phyloP scores from a whole-genome alignment of 1,140 invertebrate genomes.

The Ceratoteleas bidentatus region DNA sequence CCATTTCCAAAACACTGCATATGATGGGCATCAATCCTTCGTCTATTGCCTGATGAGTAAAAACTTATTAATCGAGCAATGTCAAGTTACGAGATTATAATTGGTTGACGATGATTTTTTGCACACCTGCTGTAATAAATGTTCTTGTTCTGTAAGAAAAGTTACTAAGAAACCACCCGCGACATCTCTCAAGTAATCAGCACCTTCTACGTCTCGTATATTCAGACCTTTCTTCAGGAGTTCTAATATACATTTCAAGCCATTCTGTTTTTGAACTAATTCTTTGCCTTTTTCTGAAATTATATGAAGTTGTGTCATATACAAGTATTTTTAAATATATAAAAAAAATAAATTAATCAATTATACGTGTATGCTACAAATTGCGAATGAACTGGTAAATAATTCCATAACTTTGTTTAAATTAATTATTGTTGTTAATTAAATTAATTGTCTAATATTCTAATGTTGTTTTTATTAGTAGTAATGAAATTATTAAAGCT shows the following conservation, averaged over 20 bases:
- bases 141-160: conserved; percentile 88
- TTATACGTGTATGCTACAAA: too few species aligned
- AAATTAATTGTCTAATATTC: too few species aligned
- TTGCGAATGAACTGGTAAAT: too few species aligned
- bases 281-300: conserved; percentile 80
- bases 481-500: too few species aligned
- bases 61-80: conserved; percentile 5
- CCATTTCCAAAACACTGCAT: conserved; percentile 81
- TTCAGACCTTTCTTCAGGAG: conserved; percentile 66
- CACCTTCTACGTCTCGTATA: conserved; percentile 67
- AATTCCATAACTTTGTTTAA: too few species aligned
- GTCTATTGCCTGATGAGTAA: conserved; percentile 82
- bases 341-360: too few species aligned
- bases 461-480: too few species aligned
- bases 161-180: conserved; percentile 89
- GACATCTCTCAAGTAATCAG: conserved; percentile 79
- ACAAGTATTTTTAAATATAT: too few species aligned
- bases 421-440: too few species aligned
- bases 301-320: conserved; percentile 18
- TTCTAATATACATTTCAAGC: conserved; percentile 78
- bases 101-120: too few species aligned
- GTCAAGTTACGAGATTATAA: too few species aligned
- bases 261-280: conserved; percentile 84
- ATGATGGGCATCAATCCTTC: conserved; percentile 85
- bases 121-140: conserved; percentile 82